phyloP scores from a whole-genome alignment of 2,888 invertebrate species.

The Cantharis nigra region DNA sequence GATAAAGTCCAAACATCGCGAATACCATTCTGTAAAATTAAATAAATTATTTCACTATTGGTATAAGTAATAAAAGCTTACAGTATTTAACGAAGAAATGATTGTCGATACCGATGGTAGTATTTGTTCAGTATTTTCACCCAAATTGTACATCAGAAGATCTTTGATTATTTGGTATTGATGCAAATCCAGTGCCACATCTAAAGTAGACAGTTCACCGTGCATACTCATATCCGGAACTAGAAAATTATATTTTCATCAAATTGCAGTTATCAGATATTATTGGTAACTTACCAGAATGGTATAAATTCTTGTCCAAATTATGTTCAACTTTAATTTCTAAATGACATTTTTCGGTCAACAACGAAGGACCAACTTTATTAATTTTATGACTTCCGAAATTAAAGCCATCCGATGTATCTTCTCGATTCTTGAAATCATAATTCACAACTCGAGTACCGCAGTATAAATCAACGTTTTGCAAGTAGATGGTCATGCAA shows the following conservation, averaged over 20 bases:
- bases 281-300: conserved; percentile 42
- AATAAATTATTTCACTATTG: background rate
- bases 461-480: conserved; percentile 78
- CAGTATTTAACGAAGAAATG: conserved; percentile 44
- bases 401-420: conserved; percentile 36
- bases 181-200: conserved; percentile 77
- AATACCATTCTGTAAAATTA: conserved; percentile 42
- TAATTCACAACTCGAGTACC: conserved; percentile 54
- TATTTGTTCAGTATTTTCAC: conserved; percentile 78
- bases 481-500: conserved; percentile 72
- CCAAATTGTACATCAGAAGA: conserved; percentile 86
- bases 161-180: conserved; percentile 90
- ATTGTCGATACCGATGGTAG: conserved; percentile 48
- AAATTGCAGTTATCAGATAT: background rate
- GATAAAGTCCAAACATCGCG: conserved; percentile 74
- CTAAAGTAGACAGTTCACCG: conserved; percentile 84
- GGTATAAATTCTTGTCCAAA: conserved; percentile 62
- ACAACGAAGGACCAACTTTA: conserved; percentile 68
- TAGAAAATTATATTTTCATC: conserved; percentile 38
- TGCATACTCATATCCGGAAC: conserved; percentile 84
- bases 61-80: conserved; percentile 8
- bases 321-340: conserved; percentile 83
- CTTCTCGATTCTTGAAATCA: conserved; percentile 33
- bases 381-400: conserved; percentile 60
- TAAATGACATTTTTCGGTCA: conserved; percentile 82